Conservation (phyloP, 2,797 vertebrate species). For the Danionella dracula region DNA sequence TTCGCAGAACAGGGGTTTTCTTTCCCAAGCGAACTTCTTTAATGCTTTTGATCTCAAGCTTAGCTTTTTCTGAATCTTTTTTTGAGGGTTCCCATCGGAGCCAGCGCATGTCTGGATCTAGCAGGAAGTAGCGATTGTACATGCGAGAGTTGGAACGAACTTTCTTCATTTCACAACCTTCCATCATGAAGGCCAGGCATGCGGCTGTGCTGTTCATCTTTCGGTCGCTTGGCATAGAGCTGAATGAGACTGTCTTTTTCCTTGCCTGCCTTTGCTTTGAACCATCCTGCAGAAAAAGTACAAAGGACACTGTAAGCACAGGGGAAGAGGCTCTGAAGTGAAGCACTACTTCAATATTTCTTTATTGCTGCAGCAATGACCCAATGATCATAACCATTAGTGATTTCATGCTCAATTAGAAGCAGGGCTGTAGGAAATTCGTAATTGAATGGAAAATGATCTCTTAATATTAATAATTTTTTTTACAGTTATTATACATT, state of each 20-base stretch:
- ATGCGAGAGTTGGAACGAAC: conserved; percentile 91
- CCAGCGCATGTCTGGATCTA: conserved; percentile 84
- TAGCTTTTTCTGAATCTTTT: conserved; percentile 89
- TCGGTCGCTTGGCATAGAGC: conserved; percentile 85
- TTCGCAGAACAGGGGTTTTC: conserved; percentile 85
- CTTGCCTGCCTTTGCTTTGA: conserved; percentile 79
- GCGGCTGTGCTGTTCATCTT: conserved; percentile 91
- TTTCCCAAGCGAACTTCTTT: conserved; percentile 88
- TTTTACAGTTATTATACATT: no score
- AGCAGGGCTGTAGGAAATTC: no score
- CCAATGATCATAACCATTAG: no score
- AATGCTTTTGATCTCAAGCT: conserved; percentile 87
- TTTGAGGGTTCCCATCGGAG: conserved; percentile 90
- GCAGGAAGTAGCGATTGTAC: conserved; percentile 89
- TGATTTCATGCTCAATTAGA: no score
- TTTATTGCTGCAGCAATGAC: no score
- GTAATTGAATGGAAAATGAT: no score
- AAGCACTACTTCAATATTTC: no score
- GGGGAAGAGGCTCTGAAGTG: not conserved
- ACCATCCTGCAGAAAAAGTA: conserved; percentile 68
- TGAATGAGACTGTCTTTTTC: conserved; percentile 92
- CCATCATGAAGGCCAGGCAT: conserved; percentile 92
- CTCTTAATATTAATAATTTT: no score
- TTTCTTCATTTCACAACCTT: conserved; percentile 92
- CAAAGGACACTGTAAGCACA: not conserved